Evolutionary conservation across 2,888 invertebrate species (phyloP).

Genomic region (Eupithecia insigniata): DNA sequence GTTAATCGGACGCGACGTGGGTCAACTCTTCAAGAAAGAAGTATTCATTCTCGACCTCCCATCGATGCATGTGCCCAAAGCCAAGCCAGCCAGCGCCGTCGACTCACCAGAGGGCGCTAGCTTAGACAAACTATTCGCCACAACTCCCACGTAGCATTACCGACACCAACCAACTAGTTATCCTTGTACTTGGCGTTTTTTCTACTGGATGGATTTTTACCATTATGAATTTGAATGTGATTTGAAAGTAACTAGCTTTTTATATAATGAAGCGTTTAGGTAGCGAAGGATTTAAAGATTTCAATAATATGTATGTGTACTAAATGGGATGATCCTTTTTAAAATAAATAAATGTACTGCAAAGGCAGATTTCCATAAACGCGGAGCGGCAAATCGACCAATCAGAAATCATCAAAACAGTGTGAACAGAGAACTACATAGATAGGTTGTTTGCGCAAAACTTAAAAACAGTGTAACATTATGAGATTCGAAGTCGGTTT

Average conservation of each 20-base stretch:
- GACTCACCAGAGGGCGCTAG: conserved; percentile 68
- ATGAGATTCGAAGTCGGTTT: background rate
- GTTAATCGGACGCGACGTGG: conserved; percentile 93
- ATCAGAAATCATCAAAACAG: background rate
- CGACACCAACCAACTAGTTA: background rate
- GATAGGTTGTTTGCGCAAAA: too few relatives aligned
- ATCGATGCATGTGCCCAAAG: conserved; percentile 79
- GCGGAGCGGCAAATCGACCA: background rate
- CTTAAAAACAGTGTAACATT: too few relatives aligned
- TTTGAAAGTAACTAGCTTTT: conserved; percentile 3
- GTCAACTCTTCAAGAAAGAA: conserved; percentile 94
- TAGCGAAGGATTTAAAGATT: conserved; percentile 4
- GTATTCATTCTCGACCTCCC: conserved; percentile 94
- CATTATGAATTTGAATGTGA: conserved; percentile 2
- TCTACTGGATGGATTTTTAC: conserved; percentile 34
- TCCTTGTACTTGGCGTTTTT: conserved; percentile 7
- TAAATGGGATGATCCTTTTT: too few relatives aligned
- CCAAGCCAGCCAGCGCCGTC: conserved; percentile 66
- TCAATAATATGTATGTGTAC: too few relatives aligned
- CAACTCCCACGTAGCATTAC: conserved; percentile 64
- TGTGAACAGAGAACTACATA: background rate
- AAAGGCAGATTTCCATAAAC: background rate
- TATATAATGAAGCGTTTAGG: conserved; percentile 17
- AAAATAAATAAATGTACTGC: background rate
- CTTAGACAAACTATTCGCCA: conserved; percentile 68